These are phyloP conservation scores for Dichetophora obliterata DNA, from an alignment of 2,888 invertebrate species.

Conservation along the genomic window DNA sequence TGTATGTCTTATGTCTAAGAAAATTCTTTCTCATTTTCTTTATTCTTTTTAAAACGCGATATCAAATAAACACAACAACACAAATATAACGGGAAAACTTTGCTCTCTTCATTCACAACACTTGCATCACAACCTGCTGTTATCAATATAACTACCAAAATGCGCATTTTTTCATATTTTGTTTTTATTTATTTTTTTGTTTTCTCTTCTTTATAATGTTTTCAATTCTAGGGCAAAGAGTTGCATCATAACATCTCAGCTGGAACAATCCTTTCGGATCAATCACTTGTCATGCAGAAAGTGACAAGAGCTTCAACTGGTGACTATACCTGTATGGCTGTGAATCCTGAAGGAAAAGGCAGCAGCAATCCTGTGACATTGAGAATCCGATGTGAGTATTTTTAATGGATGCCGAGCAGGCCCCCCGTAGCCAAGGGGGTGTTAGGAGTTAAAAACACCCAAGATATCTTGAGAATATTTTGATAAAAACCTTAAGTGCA, in stretches of 20 bases:
- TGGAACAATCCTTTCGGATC: slow-evolving; percentile 87
- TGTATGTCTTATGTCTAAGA: neutral
- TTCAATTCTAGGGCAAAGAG: slow-evolving; percentile 77
- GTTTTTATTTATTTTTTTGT: slow-evolving; percentile 5
- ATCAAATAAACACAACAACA: neutral
- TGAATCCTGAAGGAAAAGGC: slow-evolving; percentile 87
- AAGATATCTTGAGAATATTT: no score
- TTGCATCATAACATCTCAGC: slow-evolving; percentile 85
- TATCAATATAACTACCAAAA: neutral
- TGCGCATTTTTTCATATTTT: neutral
- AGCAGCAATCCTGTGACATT: slow-evolving; percentile 80
- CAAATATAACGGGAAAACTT: neutral
- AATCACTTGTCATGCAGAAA: slow-evolving; percentile 87
- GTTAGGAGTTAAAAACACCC: no score
- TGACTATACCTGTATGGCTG: slow-evolving; percentile 88
- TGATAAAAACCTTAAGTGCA: no score
- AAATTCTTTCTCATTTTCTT: neutral
- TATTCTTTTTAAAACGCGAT: neutral
- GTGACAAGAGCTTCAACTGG: slow-evolving; percentile 87
- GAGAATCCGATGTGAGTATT: slow-evolving; percentile 78
- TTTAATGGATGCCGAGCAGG: no score
- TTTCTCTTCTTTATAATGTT: neutral
- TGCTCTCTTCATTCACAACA: neutral
- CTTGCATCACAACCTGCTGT: neutral
- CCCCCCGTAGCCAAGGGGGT: no score